Percentiles rank a stretch among this genome's conserved stretches.
These are phyloP conservation scores for Narcine bancroftii DNA, from an alignment of 2,113 vertebrate species.

Conservation along the genomic window DNA sequence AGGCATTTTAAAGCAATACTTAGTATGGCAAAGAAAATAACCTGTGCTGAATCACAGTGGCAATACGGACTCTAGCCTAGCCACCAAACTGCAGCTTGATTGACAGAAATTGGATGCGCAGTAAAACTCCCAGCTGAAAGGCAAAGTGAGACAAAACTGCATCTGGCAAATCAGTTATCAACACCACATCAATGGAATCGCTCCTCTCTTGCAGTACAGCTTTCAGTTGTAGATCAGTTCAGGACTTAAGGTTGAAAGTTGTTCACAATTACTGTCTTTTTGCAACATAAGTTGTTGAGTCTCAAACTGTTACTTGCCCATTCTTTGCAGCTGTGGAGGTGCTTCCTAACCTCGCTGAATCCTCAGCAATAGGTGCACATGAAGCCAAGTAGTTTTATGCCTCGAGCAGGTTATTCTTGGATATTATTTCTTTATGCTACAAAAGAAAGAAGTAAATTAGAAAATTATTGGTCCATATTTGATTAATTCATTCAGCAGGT, in stretches of 20 bases:
- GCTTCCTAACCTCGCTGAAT: background rate
- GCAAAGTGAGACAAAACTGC: background rate
- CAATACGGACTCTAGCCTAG: background rate
- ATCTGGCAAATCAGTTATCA: background rate
- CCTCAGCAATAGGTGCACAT: background rate
- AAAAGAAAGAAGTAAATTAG: background rate
- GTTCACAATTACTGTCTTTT: background rate
- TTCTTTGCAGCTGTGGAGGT: background rate
- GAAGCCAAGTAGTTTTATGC: background rate
- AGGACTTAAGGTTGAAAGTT: background rate
- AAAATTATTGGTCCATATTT: background rate
- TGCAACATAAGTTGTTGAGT: background rate
- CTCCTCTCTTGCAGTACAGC: background rate
- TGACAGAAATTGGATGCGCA: background rate
- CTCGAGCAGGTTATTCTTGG: background rate
- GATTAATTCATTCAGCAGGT: background rate
- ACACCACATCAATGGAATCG: background rate
- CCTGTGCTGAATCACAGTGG: background rate
- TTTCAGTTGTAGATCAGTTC: background rate
- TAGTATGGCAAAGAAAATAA: background rate
- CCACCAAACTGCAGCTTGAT: background rate
- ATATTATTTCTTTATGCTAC: slow-evolving; percentile 13
- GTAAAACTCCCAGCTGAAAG: background rate
- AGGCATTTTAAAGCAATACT: background rate
- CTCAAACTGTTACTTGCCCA: background rate